Evolutionary conservation across 2,113 vertebrate species (phyloP).

Genomic region (Muntiacus muntjak): DNA sequence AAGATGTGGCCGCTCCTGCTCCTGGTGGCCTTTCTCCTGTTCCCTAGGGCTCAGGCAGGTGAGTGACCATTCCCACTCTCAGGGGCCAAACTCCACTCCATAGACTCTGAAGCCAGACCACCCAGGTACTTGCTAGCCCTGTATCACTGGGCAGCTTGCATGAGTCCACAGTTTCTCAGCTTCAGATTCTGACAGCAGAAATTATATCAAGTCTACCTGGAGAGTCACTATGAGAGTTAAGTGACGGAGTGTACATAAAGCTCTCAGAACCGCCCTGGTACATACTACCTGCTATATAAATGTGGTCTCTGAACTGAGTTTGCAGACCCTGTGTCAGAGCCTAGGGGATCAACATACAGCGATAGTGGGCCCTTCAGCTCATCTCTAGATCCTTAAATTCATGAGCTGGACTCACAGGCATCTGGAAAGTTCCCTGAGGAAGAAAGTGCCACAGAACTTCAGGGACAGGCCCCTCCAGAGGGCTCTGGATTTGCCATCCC

Average conservation of each 20-base stretch:
- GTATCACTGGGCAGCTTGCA: background rate
- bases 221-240: background rate
- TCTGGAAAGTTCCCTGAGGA: background rate
- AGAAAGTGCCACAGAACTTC: background rate
- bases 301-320: background rate
- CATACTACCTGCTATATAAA: background rate
- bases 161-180: background rate
- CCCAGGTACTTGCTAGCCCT: background rate
- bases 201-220: background rate
- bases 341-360: background rate
- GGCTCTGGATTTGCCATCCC: background rate
- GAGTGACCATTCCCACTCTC: background rate
- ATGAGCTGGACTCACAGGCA: background rate
- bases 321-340: background rate
- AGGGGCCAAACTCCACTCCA: background rate
- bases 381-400: background rate
- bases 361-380: background rate
- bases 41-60: constrained; percentile 35
- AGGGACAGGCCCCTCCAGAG: background rate
- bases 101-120: background rate
- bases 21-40: constrained; percentile 33
- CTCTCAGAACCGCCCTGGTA: background rate
- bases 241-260: background rate
- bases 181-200: background rate
- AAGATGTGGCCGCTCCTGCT: constrained; percentile 43